Conservation (phyloP, 2,113 vertebrate species). For the Eulemur macaco region DNA sequence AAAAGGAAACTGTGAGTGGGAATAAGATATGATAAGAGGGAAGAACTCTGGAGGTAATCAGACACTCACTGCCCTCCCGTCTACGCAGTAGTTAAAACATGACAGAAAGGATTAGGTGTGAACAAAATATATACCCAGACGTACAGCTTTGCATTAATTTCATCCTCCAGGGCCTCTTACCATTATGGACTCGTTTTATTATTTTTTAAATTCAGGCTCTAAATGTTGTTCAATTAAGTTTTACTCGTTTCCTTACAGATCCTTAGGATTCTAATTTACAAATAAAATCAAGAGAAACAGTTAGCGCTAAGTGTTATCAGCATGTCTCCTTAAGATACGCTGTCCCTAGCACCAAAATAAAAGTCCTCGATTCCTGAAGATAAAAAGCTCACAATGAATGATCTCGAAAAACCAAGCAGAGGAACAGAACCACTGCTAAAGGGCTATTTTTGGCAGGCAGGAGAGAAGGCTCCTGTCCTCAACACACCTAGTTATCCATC, state of each 20-base stretch:
- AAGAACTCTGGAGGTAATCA: constrained; percentile 68
- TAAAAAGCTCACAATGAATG: constrained; percentile 45
- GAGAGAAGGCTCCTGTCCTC: background rate
- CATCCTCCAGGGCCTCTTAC: constrained; percentile 33
- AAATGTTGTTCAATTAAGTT: constrained; percentile 80
- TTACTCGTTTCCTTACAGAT: constrained; percentile 72
- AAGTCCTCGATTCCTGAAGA: constrained; percentile 71
- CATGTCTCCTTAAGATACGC: constrained; percentile 77
- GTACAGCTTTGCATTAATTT: constrained; percentile 12
- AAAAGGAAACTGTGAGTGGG: constrained; percentile 75
- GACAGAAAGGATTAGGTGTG: background rate
- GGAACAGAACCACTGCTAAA: background rate
- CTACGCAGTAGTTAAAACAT: constrained; percentile 61
- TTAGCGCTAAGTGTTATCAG: constrained; percentile 83
- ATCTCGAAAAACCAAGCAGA: background rate
- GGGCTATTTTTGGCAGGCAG: background rate
- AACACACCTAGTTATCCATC: background rate
- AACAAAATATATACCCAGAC: constrained; percentile 59
- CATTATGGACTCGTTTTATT: constrained; percentile 28
- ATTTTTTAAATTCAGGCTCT: constrained; percentile 57
- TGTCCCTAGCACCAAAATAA: constrained; percentile 73
- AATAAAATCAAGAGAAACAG: constrained; percentile 84
- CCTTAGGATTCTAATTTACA: constrained; percentile 85
- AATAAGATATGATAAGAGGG: constrained; percentile 78
- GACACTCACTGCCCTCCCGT: constrained; percentile 62